phyloP scores from a whole-genome alignment of 2,113 vertebrate genomes.

The Catharus bicknelli region DNA sequence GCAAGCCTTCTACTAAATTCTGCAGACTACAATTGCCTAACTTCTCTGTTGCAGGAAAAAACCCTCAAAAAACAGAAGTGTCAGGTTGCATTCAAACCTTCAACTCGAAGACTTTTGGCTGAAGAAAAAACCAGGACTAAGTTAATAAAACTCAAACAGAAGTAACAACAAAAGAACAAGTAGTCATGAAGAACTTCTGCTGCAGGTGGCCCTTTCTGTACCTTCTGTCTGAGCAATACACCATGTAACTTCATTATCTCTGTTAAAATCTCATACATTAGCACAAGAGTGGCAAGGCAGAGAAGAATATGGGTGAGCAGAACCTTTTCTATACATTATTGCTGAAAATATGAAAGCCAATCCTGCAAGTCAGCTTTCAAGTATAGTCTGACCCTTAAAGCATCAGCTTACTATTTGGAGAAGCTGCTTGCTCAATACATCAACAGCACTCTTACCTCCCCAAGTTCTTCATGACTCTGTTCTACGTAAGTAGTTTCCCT shows the following conservation, averaged over 20 bases:
- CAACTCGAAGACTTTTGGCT: not conserved
- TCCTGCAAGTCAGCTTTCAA: not conserved
- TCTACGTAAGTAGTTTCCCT: slow-evolving; percentile 90
- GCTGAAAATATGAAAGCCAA: not conserved
- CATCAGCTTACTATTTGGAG: not conserved
- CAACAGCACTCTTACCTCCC: slow-evolving; percentile 81
- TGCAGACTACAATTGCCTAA: not conserved
- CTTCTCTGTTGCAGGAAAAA: not conserved
- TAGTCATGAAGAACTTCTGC: not conserved
- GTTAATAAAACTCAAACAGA: not conserved
- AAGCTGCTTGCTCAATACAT: not conserved
- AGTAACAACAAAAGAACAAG: not conserved
- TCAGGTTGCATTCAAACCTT: not conserved
- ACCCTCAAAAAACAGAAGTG: not conserved
- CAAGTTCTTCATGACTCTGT: slow-evolving; percentile 91
- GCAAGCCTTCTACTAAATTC: not conserved
- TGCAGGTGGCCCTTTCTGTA: not conserved
- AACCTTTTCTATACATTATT: not conserved
- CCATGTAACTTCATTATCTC: not conserved
- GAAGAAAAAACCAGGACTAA: not conserved
- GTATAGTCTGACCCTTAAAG: not conserved
- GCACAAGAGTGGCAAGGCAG: not conserved
- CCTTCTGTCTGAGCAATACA: not conserved
- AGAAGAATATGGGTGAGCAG: not conserved
- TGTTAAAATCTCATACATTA: not conserved